Conservation (phyloP, 2,797 vertebrate species). For the Enteromius trimaculatus region DNA sequence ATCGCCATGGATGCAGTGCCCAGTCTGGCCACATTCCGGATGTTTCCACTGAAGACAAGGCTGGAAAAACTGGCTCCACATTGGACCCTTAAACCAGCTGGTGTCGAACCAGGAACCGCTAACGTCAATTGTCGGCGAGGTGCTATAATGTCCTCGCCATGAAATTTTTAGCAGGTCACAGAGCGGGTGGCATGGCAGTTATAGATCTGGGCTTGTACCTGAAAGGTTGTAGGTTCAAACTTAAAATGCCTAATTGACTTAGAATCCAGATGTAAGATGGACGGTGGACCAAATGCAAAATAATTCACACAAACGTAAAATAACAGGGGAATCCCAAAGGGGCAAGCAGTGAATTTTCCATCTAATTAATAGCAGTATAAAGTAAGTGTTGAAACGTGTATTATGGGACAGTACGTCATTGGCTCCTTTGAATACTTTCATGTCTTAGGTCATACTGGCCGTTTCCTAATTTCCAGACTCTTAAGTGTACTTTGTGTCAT, state of each 20-base stretch:
- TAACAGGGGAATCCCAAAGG: neutral
- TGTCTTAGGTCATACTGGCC: constrained; percentile 44
- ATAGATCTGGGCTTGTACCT: neutral
- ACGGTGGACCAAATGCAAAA: neutral
- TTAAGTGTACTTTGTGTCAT: constrained; percentile 30
- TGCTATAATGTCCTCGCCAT: neutral
- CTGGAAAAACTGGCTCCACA: constrained; percentile 28
- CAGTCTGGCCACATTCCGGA: neutral
- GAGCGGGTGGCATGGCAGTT: neutral
- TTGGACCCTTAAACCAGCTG: constrained; percentile 20
- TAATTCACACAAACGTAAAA: neutral
- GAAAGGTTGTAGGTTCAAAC: neutral
- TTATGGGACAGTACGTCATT: constrained; percentile 35
- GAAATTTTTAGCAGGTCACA: neutral
- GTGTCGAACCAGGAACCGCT: constrained; percentile 19
- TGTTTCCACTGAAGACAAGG: constrained; percentile 23
- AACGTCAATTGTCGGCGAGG: neutral
- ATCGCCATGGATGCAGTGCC: neutral
- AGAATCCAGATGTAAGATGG: neutral
- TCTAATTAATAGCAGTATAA: constrained; percentile 21
- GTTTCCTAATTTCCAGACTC: constrained; percentile 44
- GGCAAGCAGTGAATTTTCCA: constrained; percentile 15
- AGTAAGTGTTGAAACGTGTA: constrained; percentile 35
- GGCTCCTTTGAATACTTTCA: constrained; percentile 37
- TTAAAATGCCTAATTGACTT: neutral